phyloP scores from a whole-genome alignment of 2,113 vertebrate species.

The Aspiorhynchus laticeps region DNA sequence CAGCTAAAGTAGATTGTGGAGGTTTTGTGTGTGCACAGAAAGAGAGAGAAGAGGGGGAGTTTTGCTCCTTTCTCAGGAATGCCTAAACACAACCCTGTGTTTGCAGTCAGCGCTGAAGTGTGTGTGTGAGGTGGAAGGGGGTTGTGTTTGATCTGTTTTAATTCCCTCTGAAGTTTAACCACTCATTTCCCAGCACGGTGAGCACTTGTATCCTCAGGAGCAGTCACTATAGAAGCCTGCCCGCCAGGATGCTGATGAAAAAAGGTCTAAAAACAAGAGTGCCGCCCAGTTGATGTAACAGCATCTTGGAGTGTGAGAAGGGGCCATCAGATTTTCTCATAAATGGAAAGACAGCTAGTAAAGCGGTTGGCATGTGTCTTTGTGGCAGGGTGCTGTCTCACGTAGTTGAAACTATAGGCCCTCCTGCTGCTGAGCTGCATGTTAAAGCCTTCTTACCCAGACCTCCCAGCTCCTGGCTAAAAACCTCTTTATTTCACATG shows the following conservation, averaged over 20 bases:
- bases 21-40: conserved; percentile 21
- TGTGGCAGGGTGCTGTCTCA: conserved; percentile 38
- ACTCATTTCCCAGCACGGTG: neutral
- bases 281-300: neutral
- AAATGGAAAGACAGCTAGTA: conserved; percentile 21
- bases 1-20: conserved; percentile 2
- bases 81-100: conserved; percentile 24
- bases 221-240: neutral
- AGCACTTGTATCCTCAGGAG: conserved; percentile 15
- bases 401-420: conserved; percentile 44
- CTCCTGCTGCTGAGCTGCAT: conserved; percentile 49
- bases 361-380: conserved; percentile 39
- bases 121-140: neutral
- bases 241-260: conserved; percentile 7
- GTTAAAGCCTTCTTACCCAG: conserved; percentile 43
- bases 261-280: conserved; percentile 2
- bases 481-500: conserved; percentile 50
- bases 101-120: neutral
- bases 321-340: neutral
- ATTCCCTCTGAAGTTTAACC: conserved; percentile 34
- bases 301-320: conserved; percentile 21
- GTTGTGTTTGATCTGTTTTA: conserved; percentile 51
- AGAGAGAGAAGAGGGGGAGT: neutral
- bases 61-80: conserved; percentile 51
- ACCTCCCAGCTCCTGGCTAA: conserved; percentile 46